Evolutionary conservation across 2,797 vertebrate species (phyloP).

Genomic region (Cygnus olor): DNA sequence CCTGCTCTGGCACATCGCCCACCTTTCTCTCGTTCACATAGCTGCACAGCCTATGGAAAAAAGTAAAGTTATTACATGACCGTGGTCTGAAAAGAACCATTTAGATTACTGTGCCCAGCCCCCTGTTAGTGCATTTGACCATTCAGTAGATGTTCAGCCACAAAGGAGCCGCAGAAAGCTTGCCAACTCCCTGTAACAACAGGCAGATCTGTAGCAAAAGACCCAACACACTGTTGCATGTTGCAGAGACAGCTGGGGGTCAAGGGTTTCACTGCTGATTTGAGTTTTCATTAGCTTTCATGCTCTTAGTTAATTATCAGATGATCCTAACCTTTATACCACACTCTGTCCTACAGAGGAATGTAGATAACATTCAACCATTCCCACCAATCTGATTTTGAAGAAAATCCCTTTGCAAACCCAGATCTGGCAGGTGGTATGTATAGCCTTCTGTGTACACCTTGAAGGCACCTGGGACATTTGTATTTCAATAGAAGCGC

Average conservation of each 20-base stretch:
- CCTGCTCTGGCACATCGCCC: neutral
- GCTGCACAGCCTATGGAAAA: neutral
- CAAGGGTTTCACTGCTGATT: neutral
- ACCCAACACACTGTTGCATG: rapidly evolving
- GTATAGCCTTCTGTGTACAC: neutral
- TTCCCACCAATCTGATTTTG: neutral
- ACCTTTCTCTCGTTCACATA: neutral
- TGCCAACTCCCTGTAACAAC: neutral
- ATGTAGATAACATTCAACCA: neutral
- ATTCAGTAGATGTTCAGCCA: neutral
- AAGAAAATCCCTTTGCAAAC: neutral
- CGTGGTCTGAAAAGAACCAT: neutral
- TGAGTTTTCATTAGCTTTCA: neutral
- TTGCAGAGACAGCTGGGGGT: rapidly evolving
- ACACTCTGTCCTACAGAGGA: neutral
- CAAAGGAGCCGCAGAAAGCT: neutral
- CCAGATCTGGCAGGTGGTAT: neutral
- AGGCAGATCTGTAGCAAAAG: neutral
- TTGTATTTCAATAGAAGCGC: neutral
- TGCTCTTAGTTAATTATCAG: neutral
- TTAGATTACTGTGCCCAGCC: neutral
- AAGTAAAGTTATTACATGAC: neutral
- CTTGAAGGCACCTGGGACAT: neutral
- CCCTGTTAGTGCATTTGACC: neutral
- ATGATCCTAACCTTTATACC: neutral